Percentiles rank a stretch among this genome's conserved stretches.
These are phyloP conservation scores for Malaclemys terrapin DNA, from an alignment of 2,113 vertebrate genomes.

Conservation along the genomic window DNA sequence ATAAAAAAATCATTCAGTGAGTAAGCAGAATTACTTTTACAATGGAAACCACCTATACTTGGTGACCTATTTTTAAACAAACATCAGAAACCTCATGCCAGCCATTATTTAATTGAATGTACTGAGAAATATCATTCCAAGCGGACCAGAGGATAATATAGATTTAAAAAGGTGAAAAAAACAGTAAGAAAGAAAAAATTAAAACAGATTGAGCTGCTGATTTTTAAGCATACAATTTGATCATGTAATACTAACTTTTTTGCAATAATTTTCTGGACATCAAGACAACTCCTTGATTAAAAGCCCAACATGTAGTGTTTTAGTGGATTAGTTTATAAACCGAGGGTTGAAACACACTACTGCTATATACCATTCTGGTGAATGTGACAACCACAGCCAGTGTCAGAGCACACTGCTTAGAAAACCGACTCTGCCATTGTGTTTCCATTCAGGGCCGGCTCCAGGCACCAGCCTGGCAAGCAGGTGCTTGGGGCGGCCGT, in stretches of 20 bases:
- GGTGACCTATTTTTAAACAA: conserved; percentile 75
- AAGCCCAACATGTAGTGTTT: conserved; percentile 72
- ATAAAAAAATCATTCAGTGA: conserved; percentile 40
- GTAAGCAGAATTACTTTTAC: conserved; percentile 40
- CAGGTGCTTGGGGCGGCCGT: no score
- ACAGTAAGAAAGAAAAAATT: conserved; percentile 49
- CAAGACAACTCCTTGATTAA: conserved; percentile 77
- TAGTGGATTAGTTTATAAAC: conserved; percentile 73
- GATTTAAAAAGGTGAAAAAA: conserved; percentile 46
- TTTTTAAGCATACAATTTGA: conserved; percentile 22
- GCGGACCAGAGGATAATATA: conserved; percentile 40
- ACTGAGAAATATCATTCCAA: conserved; percentile 46
- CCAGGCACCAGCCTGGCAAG: no score
- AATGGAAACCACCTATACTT: conserved; percentile 13
- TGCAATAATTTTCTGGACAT: conserved; percentile 61
- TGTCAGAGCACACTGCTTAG: not conserved
- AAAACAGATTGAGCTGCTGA: conserved; percentile 8
- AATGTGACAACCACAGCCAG: not conserved
- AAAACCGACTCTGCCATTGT: not conserved
- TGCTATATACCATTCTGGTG: conserved; percentile 1
- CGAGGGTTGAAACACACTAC: conserved; percentile 60
- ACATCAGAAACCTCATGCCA: conserved; percentile 27
- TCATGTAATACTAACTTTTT: conserved; percentile 49
- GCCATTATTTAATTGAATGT: conserved; percentile 37
- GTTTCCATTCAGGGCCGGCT: not conserved